These are phyloP conservation scores for Dione juno DNA, from an alignment of 2,888 invertebrate genomes.

Conservation along the genomic window DNA sequence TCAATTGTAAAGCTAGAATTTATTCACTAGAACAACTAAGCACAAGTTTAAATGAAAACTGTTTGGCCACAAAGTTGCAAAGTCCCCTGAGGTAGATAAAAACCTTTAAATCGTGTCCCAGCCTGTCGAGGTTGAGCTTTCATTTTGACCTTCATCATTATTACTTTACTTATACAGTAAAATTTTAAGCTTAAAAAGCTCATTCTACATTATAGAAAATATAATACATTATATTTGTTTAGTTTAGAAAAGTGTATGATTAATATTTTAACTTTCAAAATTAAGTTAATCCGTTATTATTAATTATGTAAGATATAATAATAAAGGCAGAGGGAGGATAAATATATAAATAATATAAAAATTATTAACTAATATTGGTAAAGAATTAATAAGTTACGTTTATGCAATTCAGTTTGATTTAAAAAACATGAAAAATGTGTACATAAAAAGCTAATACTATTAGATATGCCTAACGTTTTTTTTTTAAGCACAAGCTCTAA, in stretches of 20 bases:
- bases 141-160: slow-evolving; percentile 18
- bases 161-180: slow-evolving; percentile 3
- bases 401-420: neutral
- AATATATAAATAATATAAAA: no score
- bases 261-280: no score
- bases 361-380: no score
- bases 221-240: neutral
- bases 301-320: no score
- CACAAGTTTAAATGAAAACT: slow-evolving; percentile 34
- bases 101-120: slow-evolving; percentile 16
- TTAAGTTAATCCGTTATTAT: no score
- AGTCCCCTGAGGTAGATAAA: slow-evolving; percentile 27
- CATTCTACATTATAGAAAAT: neutral
- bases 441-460: neutral
- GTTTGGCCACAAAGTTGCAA: slow-evolving; percentile 31
- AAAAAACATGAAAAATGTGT: neutral
- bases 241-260: no score
- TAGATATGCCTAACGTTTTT: neutral
- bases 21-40: slow-evolving; percentile 23
- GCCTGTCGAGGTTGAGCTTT: slow-evolving; percentile 17
- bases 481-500: neutral
- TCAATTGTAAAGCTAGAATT: slow-evolving; percentile 21
- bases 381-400: no score
- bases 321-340: no score
- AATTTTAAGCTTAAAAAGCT: slow-evolving; percentile 9